These are phyloP conservation scores for Pandemis heparana DNA, from an alignment of 2,888 invertebrate genomes.

Conservation along the genomic window DNA sequence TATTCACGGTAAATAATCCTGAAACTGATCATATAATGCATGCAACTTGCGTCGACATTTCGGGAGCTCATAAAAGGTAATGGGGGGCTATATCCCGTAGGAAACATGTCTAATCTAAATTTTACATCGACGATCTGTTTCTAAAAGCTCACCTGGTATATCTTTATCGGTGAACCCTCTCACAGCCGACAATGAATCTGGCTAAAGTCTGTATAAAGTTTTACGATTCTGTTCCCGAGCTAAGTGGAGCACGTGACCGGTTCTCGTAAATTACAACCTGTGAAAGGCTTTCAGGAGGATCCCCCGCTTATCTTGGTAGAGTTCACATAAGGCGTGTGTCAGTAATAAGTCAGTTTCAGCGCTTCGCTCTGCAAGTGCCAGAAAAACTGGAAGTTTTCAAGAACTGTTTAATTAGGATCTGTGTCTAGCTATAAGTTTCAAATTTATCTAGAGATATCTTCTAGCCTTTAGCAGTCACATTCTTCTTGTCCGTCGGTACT, in stretches of 20 bases:
- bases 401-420: not conserved
- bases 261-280: constrained; percentile 24
- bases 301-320: constrained; percentile 12
- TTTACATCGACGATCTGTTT: not conserved
- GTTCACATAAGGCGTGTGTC: not conserved
- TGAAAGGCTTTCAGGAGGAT: constrained; percentile 17
- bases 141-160: not conserved
- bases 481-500: too few species aligned
- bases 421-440: too few species aligned
- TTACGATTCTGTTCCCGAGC: constrained; percentile 16
- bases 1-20: too few species aligned
- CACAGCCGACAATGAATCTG: constrained; percentile 6
- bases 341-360: constrained; percentile 1
- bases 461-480: too few species aligned
- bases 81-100: too few species aligned
- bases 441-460: too few species aligned
- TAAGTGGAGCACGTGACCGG: constrained; percentile 22
- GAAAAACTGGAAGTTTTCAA: not conserved
- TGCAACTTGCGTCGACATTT: too few species aligned
- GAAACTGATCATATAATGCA: too few species aligned
- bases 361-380: not conserved
- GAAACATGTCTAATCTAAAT: not conserved
- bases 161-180: not conserved
- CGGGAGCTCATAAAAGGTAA: too few species aligned
- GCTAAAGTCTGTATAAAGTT: constrained; percentile 20